A percentile compares a stretch with the other conserved stretches of the same genome.
phyloP scores from a whole-genome alignment of 2,797 vertebrate species.

The Platalea minor region DNA sequence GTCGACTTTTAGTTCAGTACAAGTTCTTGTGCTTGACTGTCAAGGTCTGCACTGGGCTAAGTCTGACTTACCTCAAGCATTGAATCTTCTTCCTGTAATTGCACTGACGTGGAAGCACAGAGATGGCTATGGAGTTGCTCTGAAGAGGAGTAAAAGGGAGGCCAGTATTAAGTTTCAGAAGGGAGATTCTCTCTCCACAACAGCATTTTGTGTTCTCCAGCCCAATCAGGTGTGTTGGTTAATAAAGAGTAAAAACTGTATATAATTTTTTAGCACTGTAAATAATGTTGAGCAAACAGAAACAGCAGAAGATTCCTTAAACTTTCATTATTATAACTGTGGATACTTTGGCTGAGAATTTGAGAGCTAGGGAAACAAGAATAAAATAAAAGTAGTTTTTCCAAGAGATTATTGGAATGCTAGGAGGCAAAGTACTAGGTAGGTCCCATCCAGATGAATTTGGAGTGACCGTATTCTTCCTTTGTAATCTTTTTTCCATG shows the following conservation, averaged over 20 bases:
- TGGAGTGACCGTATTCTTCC: neutral
- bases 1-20: fast-evolving
- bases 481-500: neutral
- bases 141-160: neutral
- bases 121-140: neutral
- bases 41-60: neutral
- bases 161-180: neutral
- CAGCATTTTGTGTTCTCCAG: neutral
- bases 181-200: neutral
- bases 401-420: neutral
- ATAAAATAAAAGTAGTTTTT: neutral
- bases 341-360: neutral
- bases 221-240: neutral
- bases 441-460: neutral
- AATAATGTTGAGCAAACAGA: neutral
- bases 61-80: neutral
- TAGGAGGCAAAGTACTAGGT: neutral
- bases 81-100: neutral
- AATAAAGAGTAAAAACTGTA: neutral
- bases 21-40: neutral
- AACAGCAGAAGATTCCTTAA: neutral
- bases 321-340: neutral
- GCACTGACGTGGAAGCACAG: neutral
- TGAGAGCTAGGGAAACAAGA: neutral
- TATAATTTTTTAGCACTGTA: neutral